Conservation (phyloP, 2,113 vertebrate species). For the Tonatia bakeri region DNA sequence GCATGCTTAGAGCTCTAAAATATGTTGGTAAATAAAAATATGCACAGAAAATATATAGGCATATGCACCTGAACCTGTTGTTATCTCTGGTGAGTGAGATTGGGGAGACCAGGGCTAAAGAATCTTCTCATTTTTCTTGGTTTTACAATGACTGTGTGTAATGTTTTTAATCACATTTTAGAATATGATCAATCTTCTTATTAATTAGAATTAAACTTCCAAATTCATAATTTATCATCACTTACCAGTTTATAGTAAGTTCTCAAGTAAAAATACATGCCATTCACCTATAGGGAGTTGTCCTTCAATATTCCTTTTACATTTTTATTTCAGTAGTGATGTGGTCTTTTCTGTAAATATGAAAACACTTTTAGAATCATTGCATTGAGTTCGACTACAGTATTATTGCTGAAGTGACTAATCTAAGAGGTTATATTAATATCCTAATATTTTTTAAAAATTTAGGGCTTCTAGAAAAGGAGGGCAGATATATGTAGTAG, state of each 20-base stretch:
- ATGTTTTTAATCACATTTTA: neutral
- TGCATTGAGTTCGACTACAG: neutral
- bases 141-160: neutral
- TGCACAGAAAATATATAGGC: neutral
- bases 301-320: neutral
- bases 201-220: neutral
- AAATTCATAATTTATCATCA: constrained; percentile 15
- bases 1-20: neutral
- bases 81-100: neutral
- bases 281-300: neutral
- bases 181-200: neutral
- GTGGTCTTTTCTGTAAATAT: constrained; percentile 9
- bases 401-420: neutral
- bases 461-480: neutral
- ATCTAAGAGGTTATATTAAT: neutral
- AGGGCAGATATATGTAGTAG: neutral
- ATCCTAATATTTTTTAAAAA: neutral
- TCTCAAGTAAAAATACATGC: neutral
- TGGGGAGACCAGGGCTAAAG: neutral
- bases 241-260: neutral
- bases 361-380: neutral
- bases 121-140: neutral
- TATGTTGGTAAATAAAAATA: constrained; percentile 4
- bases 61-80: neutral
- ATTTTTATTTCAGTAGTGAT: neutral